These are phyloP conservation scores for Cnemophilus loriae DNA, from an alignment of 2,113 vertebrate species.

Conservation along the genomic window DNA sequence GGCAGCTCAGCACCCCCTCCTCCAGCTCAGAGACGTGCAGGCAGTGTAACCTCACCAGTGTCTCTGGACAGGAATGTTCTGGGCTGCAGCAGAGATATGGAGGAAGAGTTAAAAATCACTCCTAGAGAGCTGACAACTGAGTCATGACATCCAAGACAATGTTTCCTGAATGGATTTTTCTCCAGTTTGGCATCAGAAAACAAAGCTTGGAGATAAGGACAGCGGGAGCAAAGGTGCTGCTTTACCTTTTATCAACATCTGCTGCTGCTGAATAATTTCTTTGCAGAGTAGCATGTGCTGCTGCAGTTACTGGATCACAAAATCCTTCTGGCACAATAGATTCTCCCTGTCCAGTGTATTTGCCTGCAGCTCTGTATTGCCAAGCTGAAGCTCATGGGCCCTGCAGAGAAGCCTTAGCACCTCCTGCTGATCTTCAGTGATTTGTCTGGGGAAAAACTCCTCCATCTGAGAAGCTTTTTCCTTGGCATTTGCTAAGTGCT, in stretches of 20 bases:
- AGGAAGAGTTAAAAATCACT: neutral
- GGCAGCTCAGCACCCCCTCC: neutral
- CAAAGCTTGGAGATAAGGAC: neutral
- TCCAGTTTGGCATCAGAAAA: neutral
- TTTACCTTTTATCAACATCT: slow-evolving; percentile 60
- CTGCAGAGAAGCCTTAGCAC: slow-evolving; percentile 67
- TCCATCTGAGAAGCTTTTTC: slow-evolving; percentile 64
- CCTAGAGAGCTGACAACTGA: neutral
- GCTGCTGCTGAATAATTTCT: slow-evolving; percentile 60
- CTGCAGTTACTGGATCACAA: slow-evolving; percentile 58
- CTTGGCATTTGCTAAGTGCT: slow-evolving; percentile 49
- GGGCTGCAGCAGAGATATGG: slow-evolving; percentile 13
- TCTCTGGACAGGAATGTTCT: slow-evolving; percentile 26
- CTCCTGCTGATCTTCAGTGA: slow-evolving; percentile 64
- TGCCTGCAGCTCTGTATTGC: slow-evolving; percentile 63
- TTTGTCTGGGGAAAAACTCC: slow-evolving; percentile 51
- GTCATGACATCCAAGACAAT: neutral
- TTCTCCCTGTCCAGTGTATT: slow-evolving; percentile 1
- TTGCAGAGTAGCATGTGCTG: slow-evolving; percentile 59
- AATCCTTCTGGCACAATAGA: slow-evolving; percentile 65
- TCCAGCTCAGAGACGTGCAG: slow-evolving; percentile 52
- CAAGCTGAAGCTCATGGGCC: slow-evolving; percentile 67
- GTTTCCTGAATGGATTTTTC: neutral
- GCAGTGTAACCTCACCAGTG: neutral
- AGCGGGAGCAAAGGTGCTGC: neutral